Evolutionary conservation across 2,113 vertebrate genomes (phyloP), one percentile per base, ranked within the genome.

Genomic region (Struthio camelus): DNA sequence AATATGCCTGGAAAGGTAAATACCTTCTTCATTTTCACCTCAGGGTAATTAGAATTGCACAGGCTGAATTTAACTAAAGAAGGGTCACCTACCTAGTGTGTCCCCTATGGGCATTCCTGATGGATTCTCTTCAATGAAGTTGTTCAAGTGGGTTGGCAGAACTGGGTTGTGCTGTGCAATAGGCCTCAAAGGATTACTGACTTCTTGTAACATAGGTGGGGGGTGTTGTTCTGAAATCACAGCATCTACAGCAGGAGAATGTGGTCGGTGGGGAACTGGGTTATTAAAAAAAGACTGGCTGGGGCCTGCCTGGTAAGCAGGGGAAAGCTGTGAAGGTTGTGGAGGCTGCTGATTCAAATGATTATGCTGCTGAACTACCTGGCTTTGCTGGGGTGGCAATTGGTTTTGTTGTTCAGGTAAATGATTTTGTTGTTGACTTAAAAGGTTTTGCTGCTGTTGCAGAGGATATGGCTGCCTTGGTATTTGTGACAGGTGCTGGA

Each of bases 111-210:
- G 97, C 70, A 98, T 97, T 94, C 99, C 99, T 30, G 98, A 97
- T 13, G 98, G 96, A 85, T 97, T 98, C 54, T 99, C 99, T 87
- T 99, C 99, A 75, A 98, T 98, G 95, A 99, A 99, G 98, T 97
- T 99, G 97, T 98, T 99, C 97, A 99, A 98, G 95, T 99, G 99
- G 25, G 98, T 96, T 75, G 99, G 96, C 86, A 99, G 97, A 82
- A 99, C 85, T 36, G 98, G 98, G 94, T 98, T 98, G 28, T 98
- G 98, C 96, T 99, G 99, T 50, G 98, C 97, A 65, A 99, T 93
- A 85, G 98, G 98, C 96, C 99, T 98, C 89, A 99, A 97, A 81
- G 99, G 98, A 82, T 98, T 98, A 94, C 18, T 98, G 85, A 99
- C 98, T 87, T 99, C 99, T 56, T 98, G 98, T 94, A 98, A 96